Percentiles rank a stretch among this genome's conserved stretches.
Evolutionary conservation across 2,888 invertebrate genomes (phyloP).

Genomic region (Drosophila conformis): DNA sequence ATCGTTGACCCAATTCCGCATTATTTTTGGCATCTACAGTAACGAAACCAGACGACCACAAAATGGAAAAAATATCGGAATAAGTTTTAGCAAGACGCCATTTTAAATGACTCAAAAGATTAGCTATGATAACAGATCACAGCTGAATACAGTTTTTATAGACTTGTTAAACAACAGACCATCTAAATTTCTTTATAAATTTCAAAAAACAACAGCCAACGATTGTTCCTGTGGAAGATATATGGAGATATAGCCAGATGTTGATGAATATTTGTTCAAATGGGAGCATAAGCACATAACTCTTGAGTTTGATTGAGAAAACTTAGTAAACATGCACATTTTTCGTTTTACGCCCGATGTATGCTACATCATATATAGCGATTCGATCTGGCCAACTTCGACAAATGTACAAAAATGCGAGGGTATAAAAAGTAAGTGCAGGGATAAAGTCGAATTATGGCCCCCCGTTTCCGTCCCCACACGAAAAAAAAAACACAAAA

Average conservation of each 20-base stretch:
- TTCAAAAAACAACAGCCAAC: not conserved
- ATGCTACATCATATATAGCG: not conserved
- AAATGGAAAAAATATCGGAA: not conserved
- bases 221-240: not conserved
- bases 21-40: constrained; percentile 27
- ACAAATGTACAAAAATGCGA: not conserved
- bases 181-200: not conserved
- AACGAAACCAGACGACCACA: constrained; percentile 3
- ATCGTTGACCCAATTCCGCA: constrained; percentile 68
- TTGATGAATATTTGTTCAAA: not conserved
- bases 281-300: not conserved
- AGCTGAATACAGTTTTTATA: not conserved
- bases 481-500: not conserved
- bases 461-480: not conserved
- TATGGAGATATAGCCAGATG: not conserved
- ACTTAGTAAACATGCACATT: not conserved
- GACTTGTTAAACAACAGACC: not conserved
- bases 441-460: not conserved
- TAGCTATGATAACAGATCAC: not conserved
- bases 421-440: not conserved
- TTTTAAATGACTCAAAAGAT: not conserved
- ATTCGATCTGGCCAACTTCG: not conserved
- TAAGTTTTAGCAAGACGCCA: not conserved
- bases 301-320: not conserved
- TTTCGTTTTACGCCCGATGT: not conserved